Conservation (phyloP, 1,140 invertebrate species). For the Neoseiulus cucumeris region DNA sequence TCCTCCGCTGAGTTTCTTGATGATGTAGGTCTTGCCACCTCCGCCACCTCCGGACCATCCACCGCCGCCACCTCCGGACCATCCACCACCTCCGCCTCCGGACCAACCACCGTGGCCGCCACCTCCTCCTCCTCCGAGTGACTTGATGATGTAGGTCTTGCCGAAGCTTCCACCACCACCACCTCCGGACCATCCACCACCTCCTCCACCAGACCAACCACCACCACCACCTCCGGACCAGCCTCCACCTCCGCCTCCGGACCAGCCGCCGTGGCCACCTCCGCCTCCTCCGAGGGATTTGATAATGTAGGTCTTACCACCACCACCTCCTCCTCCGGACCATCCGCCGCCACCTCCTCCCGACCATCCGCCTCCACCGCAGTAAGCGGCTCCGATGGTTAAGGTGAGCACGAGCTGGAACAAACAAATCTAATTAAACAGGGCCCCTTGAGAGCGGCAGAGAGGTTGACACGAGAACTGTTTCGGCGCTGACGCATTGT, state of each 20-base stretch:
- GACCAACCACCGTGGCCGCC: background rate
- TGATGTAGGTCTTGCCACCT: background rate
- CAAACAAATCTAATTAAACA: background rate
- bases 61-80: background rate
- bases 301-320: background rate
- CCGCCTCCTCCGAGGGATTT: background rate
- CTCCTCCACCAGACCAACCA: background rate
- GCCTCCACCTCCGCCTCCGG: background rate
- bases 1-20: background rate
- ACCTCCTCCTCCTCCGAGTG: background rate
- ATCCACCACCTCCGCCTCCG: conserved; percentile 5
- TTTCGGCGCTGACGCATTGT: no score
- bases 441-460: no score
- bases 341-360: background rate
- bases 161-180: background rate
- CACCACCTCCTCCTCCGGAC: background rate
- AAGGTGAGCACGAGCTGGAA: background rate
- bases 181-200: background rate
- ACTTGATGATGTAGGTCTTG: conserved; percentile 9
- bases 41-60: background rate
- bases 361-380: conserved; percentile 4
- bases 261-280: background rate
- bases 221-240: background rate
- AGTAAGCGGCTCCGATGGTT: background rate
- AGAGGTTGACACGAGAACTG: no score